Evolutionary conservation across 2,888 invertebrate species (phyloP), one percentile per base, ranked within the genome.

Genomic region (Hirtodrosophila alboralis): DNA sequence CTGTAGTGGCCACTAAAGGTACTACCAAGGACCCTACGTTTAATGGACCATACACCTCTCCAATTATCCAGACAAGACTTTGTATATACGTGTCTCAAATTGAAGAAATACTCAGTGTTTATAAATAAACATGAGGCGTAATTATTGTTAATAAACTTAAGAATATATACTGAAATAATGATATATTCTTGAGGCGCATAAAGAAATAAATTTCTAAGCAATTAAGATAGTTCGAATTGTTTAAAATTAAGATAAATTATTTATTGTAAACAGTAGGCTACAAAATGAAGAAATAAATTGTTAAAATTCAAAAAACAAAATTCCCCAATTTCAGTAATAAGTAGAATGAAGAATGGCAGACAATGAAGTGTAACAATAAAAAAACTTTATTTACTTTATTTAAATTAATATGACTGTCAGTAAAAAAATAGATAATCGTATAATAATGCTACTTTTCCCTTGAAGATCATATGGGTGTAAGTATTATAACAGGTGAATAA

Each of bases 231-330:
- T 21, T 4, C 18, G n/a, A n/a, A 21, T 23, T 23, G 1, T 23
- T 23, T 23, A 23, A 23, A 23, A 7, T 23, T 23, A 23, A n/a
- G 1, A 21, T 1, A 21, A 21, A 6, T 28, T 28, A 28, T 8
- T 21, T 13, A 3, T 18, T 16, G 21, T 12, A 12, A 12, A n/a
- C 6, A 57, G 57, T 57, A 57, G 57, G 57, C 56, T 3, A 23
- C 10, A 45, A 16, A 3, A 14, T 16, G 9, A 0, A 9, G 37
- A 30, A 47, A 12, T 16, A 45, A 23, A 31, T 23, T 3, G 7
- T 12, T 14, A 2, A 10, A 18, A 10, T 23, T 4, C 4, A 58
- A 58, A 31, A 31, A 8, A n/a, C 0, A 12, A 14, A 2, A 7
- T 3, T 36, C n/a, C n/a, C n/a, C n/a, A 44, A 36, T 23, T 41